These are phyloP conservation scores for Helleia helle DNA, from an alignment of 2,888 invertebrate species.

Conservation along the genomic window DNA sequence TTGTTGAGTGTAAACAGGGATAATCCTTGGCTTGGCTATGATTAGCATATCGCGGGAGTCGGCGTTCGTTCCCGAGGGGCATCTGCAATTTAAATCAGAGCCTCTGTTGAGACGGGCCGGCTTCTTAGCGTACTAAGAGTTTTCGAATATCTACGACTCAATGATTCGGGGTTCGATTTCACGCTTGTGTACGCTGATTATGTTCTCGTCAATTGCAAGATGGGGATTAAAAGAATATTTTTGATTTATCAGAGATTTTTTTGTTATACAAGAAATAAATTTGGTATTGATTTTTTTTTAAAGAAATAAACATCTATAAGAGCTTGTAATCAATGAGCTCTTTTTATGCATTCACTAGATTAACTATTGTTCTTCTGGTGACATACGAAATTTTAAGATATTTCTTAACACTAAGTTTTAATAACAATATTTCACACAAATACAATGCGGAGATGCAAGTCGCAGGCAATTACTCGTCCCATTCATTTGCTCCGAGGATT, in stretches of 20 bases:
- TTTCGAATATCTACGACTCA: slow-evolving; percentile 68
- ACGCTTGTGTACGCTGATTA: slow-evolving; percentile 68
- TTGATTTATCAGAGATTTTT: neutral
- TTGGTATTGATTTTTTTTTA: neutral
- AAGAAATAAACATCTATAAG: neutral
- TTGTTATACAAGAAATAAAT: neutral
- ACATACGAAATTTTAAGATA: neutral
- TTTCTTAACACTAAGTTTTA: too few relatives aligned
- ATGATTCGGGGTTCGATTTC: slow-evolving; percentile 71
- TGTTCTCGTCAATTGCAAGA: slow-evolving; percentile 45
- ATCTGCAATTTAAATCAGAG: slow-evolving; percentile 74
- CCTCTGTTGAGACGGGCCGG: slow-evolving; percentile 61
- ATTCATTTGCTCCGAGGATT: slow-evolving; percentile 5
- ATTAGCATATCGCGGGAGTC: slow-evolving; percentile 73
- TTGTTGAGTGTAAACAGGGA: slow-evolving; percentile 74
- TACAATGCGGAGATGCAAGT: neutral
- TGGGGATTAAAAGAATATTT: slow-evolving; percentile 1
- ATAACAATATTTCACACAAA: neutral
- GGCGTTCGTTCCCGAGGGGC: slow-evolving; percentile 59
- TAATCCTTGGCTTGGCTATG: slow-evolving; percentile 72
- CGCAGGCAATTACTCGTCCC: slow-evolving; percentile 5
- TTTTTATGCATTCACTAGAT: neutral
- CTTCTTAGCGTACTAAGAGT: slow-evolving; percentile 67
- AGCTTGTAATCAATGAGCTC: neutral
- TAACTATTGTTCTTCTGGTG: neutral